Evolutionary conservation across 1,140 invertebrate genomes (phyloP).

Genomic region (Lasioglossum albipes): DNA sequence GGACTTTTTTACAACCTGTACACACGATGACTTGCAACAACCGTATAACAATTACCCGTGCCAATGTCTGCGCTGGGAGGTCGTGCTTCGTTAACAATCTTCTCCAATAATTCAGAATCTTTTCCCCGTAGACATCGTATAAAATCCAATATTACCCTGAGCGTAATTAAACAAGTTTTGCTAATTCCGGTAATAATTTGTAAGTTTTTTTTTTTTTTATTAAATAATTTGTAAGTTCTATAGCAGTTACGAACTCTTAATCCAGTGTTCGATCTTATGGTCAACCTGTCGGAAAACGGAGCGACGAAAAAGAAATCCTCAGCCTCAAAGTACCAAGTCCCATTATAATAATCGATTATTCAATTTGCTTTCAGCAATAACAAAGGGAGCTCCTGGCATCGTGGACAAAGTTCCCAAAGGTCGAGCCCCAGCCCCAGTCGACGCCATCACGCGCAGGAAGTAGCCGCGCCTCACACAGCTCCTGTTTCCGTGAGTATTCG

Average conservation of each 20-base stretch:
- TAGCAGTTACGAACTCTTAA: not conserved
- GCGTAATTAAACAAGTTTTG: not conserved
- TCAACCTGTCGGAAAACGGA: not conserved
- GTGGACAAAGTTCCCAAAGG: conserved; percentile 71
- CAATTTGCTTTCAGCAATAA: conserved; percentile 63
- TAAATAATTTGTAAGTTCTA: too few species aligned
- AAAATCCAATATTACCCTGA: too few species aligned
- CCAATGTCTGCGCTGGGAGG: too few species aligned
- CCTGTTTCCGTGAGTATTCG: conserved; percentile 75
- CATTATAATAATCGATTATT: conserved; percentile 2
- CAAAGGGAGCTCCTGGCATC: conserved; percentile 69
- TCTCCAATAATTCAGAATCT: too few species aligned
- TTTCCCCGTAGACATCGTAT: too few species aligned
- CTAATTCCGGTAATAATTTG: too few species aligned
- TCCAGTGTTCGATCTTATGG: not conserved
- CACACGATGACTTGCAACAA: too few species aligned
- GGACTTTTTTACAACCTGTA: too few species aligned
- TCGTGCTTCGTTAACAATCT: too few species aligned
- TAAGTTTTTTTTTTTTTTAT: too few species aligned
- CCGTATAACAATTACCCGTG: too few species aligned
- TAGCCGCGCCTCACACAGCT: conserved; percentile 72
- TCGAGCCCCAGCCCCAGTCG: conserved; percentile 74
- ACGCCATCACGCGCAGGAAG: conserved; percentile 67
- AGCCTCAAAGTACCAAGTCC: too few species aligned
- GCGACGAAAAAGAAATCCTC: not conserved